Evolutionary conservation across 2,797 vertebrate species (phyloP).

Genomic region (Lemur catta): DNA sequence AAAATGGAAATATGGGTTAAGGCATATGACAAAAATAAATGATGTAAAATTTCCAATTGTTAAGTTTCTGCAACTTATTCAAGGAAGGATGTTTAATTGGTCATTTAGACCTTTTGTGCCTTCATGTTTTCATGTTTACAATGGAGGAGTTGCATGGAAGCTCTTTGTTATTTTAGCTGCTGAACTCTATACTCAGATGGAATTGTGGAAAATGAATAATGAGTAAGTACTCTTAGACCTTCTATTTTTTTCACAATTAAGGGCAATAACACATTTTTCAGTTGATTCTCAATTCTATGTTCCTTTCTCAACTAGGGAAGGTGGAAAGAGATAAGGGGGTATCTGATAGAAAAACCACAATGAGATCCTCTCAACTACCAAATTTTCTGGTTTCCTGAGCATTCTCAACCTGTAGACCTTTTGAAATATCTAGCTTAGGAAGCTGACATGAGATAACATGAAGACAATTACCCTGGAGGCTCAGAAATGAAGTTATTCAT

Average conservation of each 20-base stretch:
- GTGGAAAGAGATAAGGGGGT: not conserved
- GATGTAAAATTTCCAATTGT: not conserved
- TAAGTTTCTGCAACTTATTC: not conserved
- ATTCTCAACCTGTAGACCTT: not conserved
- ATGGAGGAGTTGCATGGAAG: not conserved
- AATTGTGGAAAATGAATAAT: not conserved
- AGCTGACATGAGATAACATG: not conserved
- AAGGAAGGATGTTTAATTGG: not conserved
- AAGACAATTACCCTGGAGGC: not conserved
- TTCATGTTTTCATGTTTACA: not conserved
- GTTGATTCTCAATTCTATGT: not conserved
- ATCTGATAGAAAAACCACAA: not conserved
- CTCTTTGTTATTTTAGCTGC: not conserved
- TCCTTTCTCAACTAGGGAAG: not conserved
- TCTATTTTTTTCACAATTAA: not conserved
- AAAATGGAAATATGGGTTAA: not conserved
- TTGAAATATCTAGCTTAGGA: not conserved
- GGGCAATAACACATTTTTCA: not conserved
- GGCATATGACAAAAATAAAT: not conserved
- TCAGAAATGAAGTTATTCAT: not conserved
- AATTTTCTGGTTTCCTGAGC: not conserved
- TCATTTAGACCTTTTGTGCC: not conserved
- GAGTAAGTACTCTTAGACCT: not conserved
- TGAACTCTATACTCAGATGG: not conserved
- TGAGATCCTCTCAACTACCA: not conserved